Evolutionary conservation across 2,888 invertebrate genomes (phyloP).

Genomic region (Apamea sordens): DNA sequence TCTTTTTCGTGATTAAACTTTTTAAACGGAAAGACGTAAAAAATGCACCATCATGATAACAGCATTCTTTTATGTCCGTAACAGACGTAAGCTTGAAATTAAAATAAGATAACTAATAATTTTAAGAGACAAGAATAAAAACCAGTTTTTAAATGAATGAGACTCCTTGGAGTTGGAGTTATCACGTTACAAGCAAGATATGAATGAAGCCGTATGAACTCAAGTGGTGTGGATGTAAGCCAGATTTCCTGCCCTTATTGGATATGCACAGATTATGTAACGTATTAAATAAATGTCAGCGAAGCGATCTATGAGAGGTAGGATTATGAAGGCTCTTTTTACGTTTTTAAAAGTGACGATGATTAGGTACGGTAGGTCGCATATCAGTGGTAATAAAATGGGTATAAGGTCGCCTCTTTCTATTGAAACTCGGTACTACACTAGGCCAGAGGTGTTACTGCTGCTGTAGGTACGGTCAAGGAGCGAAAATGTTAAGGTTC

Average conservation of each 20-base stretch:
- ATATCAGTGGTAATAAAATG: background rate
- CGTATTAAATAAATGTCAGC: constrained; percentile 34
- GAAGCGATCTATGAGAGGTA: constrained; percentile 22
- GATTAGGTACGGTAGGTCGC: background rate
- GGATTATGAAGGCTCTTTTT: constrained; percentile 8
- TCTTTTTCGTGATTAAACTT: constrained; percentile 27
- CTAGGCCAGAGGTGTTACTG: no score
- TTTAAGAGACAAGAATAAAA: constrained; percentile 24
- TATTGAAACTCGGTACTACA: background rate
- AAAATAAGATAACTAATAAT: constrained; percentile 46
- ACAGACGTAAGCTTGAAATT: constrained; percentile 21
- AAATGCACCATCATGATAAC: constrained; percentile 22
- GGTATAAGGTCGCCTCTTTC: background rate
- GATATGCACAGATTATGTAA: constrained; percentile 56
- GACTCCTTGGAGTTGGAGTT: constrained; percentile 42
- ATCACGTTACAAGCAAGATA: constrained; percentile 57
- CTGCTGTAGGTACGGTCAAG: no score
- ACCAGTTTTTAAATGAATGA: constrained; percentile 48
- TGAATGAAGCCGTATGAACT: constrained; percentile 64
- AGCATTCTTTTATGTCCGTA: constrained; percentile 22
- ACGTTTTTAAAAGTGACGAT: background rate
- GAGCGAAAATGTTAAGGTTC: no score
- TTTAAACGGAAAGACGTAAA: constrained; percentile 14
- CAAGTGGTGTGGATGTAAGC: constrained; percentile 58
- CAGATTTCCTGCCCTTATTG: constrained; percentile 64